Evolutionary conservation across 2,113 vertebrate species (phyloP), one percentile per base, ranked within the genome.

Genomic region (Poeciliopsis retropinna): DNA sequence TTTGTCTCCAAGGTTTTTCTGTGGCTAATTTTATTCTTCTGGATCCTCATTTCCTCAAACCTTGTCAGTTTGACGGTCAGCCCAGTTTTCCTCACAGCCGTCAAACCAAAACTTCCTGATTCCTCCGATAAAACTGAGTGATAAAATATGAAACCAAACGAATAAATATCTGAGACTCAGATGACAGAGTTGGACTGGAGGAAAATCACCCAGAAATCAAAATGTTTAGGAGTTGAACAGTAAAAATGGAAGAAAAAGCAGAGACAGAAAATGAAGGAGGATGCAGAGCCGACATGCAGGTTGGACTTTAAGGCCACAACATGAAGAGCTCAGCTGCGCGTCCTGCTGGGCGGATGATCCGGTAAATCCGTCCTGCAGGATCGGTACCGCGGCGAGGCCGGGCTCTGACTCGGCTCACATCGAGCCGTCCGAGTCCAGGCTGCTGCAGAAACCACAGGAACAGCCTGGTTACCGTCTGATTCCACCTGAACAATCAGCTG

Each of bases 291-390:
- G 73, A 34, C 79, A 28, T 0, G 57, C 76, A 60, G 83, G 80
- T 61, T 39, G n/a, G 63, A 75, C 63, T 72, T 63, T 47, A 73
- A 73, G 5, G 44, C 51, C 67, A 60, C 77, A 64, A 71, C 72
- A 85, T 76, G 84, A 85, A 84, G 63, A 78, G 79, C 82, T 84
- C 73, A 73, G 71, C 4, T 61, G 79, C 78, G 79, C 74, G 72
- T 39, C 77, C 5, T 84, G 79, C 71, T 68, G 32, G 67, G 34
- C 0, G 12, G 77, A 85, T 78, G 85, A 87, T 72, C 87, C 84
- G 44, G 70, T 86, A 86, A 86, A 86, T 82, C 84, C 87, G 66
- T 65, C 73, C 72, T 82, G 66, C 61, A 76, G 78, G 73, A 80
- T 71, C 84, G 76, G 81, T 82, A 69, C 77, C 4, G 10, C 70